A percentile compares a stretch with the other conserved stretches of the same genome.
These are phyloP conservation scores for Amorpha juglandis DNA, from an alignment of 2,888 invertebrate genomes.

Conservation along the genomic window DNA sequence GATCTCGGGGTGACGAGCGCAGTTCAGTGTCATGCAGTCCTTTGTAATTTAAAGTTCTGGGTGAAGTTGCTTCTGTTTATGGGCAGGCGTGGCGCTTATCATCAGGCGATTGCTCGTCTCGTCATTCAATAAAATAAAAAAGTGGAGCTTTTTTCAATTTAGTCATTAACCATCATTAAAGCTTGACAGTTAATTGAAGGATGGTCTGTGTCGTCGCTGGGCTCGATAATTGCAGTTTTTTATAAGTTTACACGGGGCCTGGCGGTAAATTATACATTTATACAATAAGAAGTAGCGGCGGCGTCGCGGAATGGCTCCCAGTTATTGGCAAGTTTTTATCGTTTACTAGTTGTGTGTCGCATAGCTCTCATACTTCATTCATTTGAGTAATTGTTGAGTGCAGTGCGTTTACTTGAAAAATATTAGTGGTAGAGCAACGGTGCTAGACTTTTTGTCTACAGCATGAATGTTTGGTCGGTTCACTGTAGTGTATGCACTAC, in stretches of 20 bases:
- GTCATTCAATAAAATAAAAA: no score
- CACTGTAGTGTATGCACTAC: no score
- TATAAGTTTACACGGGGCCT: neutral
- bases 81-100: no score
- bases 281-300: conserved; percentile 22
- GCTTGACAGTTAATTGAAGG: conserved; percentile 9
- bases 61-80: no score
- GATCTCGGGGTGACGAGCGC: no score
- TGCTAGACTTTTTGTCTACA: no score
- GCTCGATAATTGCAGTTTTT: conserved; percentile 12
- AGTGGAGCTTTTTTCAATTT: conserved; percentile 2
- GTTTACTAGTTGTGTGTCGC: neutral
- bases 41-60: no score
- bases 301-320: conserved; percentile 36
- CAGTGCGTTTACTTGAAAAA: no score
- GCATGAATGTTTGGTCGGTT: no score
- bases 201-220: conserved; percentile 8
- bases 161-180: conserved; percentile 14
- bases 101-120: no score
- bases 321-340: conserved; percentile 35
- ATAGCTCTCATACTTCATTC: neutral
- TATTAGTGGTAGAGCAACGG: no score
- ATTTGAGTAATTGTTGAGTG: neutral
- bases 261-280: conserved; percentile 21
- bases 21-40: no score